Conservation (phyloP, 2,113 vertebrate genomes). For the Sprattus sprattus region DNA sequence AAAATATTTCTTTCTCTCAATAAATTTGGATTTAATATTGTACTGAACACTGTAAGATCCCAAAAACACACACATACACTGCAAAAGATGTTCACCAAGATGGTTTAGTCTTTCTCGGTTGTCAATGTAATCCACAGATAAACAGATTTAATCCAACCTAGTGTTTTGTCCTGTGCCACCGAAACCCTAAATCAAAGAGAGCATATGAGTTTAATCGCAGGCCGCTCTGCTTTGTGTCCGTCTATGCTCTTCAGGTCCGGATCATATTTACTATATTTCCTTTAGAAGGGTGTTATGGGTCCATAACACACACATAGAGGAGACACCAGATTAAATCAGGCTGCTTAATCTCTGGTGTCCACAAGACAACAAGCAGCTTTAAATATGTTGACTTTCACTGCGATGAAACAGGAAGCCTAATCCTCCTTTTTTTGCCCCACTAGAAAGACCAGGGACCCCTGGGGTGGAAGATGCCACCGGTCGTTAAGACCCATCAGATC, state of each 20-base stretch:
- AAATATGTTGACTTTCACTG: constrained; percentile 57
- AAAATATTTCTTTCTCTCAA: background rate
- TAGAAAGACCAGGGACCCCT: constrained; percentile 21
- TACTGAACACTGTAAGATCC: background rate
- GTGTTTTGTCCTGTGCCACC: constrained; percentile 22
- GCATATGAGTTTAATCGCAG: background rate
- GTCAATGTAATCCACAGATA: constrained; percentile 38
- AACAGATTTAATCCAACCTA: constrained; percentile 34
- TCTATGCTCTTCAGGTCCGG: background rate
- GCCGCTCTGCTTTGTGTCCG: background rate
- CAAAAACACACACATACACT: constrained; percentile 4
- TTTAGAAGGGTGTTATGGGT: background rate
- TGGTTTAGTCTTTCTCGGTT: constrained; percentile 21
- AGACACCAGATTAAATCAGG: constrained; percentile 4
- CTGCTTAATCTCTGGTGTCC: constrained; percentile 43
- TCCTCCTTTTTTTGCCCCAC: background rate
- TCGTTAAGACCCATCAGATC: constrained; percentile 16
- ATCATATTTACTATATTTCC: background rate
- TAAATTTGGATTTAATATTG: background rate
- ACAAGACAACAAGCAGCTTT: constrained; percentile 47
- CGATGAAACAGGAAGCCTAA: background rate
- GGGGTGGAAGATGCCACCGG: constrained; percentile 16
- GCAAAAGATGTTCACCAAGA: background rate
- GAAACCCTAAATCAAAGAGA: background rate
- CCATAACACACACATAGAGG: background rate